Base-by-base conservation (phyloP, 2,888 invertebrate genomes). In the Prosopocoilus inquinatus region DNA sequence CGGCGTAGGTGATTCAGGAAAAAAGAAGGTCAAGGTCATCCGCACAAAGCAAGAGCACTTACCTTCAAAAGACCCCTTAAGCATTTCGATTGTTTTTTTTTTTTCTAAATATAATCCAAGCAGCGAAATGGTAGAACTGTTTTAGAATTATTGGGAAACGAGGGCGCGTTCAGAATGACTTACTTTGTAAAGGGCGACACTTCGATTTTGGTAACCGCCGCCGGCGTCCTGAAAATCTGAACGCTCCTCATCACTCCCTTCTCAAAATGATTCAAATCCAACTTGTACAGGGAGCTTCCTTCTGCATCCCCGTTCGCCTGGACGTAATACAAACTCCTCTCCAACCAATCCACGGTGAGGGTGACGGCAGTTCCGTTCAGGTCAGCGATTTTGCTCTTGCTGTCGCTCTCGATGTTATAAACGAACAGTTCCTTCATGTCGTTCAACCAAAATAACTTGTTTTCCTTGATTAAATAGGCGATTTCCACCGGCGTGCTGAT, bases 291-390 rank as follows among this genome's bases (percentile, higher is more conserved):
- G 0, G 82, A 81, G 62, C 80, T 79, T 53, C 64, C 65, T 38
- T 65, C 68, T 55, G 68, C 72, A n/a, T 78, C 73, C 11, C 62
- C 58, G 3, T 63, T 60, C 16, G 54, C 61, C 74, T 92, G 92
- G 0, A 88, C 82, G 86, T 92, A 94, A 73, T 91, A 96, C 4
- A 96, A 78, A 44, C 87, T 85, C 47, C 94, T 82, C 47, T 89
- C 86, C 41, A 96, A 84, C 96, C 96, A 96, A 76, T 96, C 95
- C 0, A 93, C 81, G 1, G 90, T 85, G 20, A 96, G 76, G 57
- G 89, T 86, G 8, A 83, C 74, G 0, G 83, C 84, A 32, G 82
- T 81, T n/a, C 81, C 81, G 33, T 81, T 80, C 54, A 87, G 72
- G 9, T 82, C 78, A 0, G 82, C 74, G 34, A 88, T 78, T 69